phyloP scores from a whole-genome alignment of 2,888 invertebrate genomes.

The Horisme vitalbata region DNA sequence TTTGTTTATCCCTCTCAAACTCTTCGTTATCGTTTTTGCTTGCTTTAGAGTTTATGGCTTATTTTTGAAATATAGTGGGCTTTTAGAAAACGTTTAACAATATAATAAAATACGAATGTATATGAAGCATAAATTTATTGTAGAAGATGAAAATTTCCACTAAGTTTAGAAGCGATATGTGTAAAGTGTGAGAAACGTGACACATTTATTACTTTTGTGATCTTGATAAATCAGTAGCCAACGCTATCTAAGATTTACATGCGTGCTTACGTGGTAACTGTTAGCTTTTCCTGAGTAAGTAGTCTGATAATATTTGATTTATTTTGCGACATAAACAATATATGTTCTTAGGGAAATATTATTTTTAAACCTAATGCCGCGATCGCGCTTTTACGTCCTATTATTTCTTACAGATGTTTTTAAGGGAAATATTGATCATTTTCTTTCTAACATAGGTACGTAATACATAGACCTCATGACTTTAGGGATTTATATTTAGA shows the following conservation, averaged over 20 bases:
- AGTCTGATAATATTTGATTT: slow-evolving; percentile 40
- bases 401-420: neutral
- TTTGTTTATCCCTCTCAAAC: too few relatives aligned
- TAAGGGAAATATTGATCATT: slow-evolving; percentile 13
- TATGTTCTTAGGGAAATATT: slow-evolving; percentile 19
- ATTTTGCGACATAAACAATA: slow-evolving; percentile 27
- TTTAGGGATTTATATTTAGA: too few relatives aligned
- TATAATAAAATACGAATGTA: slow-evolving; percentile 19
- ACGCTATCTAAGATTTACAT: slow-evolving; percentile 60
- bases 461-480: too few relatives aligned
- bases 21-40: too few relatives aligned
- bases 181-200: slow-evolving; percentile 54
- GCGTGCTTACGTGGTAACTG: slow-evolving; percentile 32
- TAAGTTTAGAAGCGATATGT: slow-evolving; percentile 32
- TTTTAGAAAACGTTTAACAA: slow-evolving; percentile 16
- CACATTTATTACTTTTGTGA: slow-evolving; percentile 64
- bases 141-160: slow-evolving; percentile 49
- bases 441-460: too few relatives aligned
- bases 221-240: slow-evolving; percentile 61
- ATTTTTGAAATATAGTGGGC: slow-evolving; percentile 3
- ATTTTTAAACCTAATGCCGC: slow-evolving; percentile 14
- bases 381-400: neutral
- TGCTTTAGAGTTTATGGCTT: too few relatives aligned
- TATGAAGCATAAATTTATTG: too few relatives aligned
- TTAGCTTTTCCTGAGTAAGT: slow-evolving; percentile 39